Conservation (phyloP, 1,140 invertebrate species). For the Heliconius hermathena region DNA sequence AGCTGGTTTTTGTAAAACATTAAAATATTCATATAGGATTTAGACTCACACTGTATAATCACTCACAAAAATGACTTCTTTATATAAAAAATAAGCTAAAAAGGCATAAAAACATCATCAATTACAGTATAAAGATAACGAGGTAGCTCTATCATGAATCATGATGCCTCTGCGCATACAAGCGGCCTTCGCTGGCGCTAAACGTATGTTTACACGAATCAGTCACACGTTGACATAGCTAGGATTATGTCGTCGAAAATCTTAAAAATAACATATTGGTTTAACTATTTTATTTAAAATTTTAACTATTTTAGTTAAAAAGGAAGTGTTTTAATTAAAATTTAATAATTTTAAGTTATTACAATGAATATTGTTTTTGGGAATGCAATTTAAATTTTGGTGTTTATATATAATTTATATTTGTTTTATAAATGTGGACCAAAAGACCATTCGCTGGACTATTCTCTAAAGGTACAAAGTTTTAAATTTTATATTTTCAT, state of each 20-base stretch:
- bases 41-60: no score
- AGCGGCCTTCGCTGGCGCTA: slow-evolving; percentile 6
- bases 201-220: slow-evolving; percentile 10
- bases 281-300: background rate
- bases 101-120: background rate
- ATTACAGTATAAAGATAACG: background rate
- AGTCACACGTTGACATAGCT: background rate
- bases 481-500: background rate
- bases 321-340: background rate
- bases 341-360: background rate
- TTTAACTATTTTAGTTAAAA: background rate
- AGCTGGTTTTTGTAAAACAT: no score
- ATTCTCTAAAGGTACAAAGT: slow-evolving; percentile 23
- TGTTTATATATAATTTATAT: background rate
- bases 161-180: background rate
- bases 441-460: slow-evolving; percentile 12
- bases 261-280: background rate
- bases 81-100: no score
- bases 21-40: no score
- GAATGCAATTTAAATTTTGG: background rate
- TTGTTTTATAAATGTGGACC: slow-evolving; percentile 27
- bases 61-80: no score
- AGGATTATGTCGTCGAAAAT: background rate
- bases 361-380: background rate
- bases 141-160: background rate